Percentiles rank a stretch among this genome's conserved stretches.
Conservation (phyloP, 1,140 invertebrate genomes). For the Portunus trituberculatus region DNA sequence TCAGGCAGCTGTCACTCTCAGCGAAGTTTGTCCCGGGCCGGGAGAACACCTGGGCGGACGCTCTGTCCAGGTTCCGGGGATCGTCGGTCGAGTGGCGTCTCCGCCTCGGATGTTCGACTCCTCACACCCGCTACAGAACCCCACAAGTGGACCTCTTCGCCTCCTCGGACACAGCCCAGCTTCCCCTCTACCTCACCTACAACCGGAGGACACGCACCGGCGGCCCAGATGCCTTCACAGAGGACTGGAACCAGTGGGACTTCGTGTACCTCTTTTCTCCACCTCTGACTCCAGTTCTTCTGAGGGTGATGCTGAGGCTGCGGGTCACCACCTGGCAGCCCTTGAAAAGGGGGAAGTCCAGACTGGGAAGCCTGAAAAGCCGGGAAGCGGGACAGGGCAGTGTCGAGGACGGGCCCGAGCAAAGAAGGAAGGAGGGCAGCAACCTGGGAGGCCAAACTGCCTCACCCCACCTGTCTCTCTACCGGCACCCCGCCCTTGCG, state of each 20-base stretch:
- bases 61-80: not conserved
- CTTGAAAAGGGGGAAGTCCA: too few relatives aligned
- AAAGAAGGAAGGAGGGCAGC: too few relatives aligned
- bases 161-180: not conserved
- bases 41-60: not conserved
- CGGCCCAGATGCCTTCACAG: not conserved
- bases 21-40: not conserved
- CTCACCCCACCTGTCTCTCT: too few relatives aligned
- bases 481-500: too few relatives aligned
- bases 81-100: not conserved
- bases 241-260: too few relatives aligned
- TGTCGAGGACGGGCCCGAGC: too few relatives aligned
- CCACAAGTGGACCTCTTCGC: not conserved
- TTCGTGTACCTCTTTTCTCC: not conserved
- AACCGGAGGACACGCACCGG: not conserved
- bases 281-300: not conserved
- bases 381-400: too few relatives aligned
- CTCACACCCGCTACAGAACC: not conserved
- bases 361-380: too few relatives aligned
- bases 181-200: not conserved
- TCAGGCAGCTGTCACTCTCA: not conserved
- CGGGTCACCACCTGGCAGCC: too few relatives aligned
- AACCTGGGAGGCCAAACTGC: too few relatives aligned
- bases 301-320: not conserved
- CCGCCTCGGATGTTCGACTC: not conserved